These are phyloP conservation scores for Gonioctena quinquepunctata DNA, from an alignment of 1,140 invertebrate genomes.

Conservation along the genomic window DNA sequence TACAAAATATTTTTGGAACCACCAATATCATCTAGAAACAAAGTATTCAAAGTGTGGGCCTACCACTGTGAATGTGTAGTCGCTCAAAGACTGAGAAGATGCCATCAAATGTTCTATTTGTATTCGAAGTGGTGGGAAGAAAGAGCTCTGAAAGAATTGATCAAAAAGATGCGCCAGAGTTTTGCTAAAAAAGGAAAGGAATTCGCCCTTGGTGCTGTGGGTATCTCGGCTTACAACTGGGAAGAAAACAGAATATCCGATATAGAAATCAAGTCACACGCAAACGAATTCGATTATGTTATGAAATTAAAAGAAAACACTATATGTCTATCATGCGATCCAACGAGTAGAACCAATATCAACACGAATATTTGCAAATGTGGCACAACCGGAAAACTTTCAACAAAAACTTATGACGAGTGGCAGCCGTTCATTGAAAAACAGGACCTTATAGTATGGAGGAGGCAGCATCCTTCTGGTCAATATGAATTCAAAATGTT, in stretches of 20 bases:
- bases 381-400: slow-evolving; percentile 21
- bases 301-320: slow-evolving; percentile 61
- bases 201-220: slow-evolving; percentile 56
- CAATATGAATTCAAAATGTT: slow-evolving; percentile 87
- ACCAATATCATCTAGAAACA: not conserved
- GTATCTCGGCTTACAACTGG: slow-evolving; percentile 60
- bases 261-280: slow-evolving; percentile 58
- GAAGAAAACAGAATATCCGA: slow-evolving; percentile 60
- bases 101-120: slow-evolving; percentile 65
- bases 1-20: slow-evolving; percentile 19
- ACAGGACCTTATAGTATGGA: slow-evolving; percentile 80
- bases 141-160: slow-evolving; percentile 60
- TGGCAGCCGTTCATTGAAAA: slow-evolving; percentile 82
- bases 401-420: slow-evolving; percentile 56
- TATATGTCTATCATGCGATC: slow-evolving; percentile 53
- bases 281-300: slow-evolving; percentile 60
- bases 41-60: slow-evolving; percentile 57
- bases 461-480: slow-evolving; percentile 68
- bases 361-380: slow-evolving; percentile 28
- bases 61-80: slow-evolving; percentile 68
- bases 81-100: slow-evolving; percentile 64
- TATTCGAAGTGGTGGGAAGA: slow-evolving; percentile 68
- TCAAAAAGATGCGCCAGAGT: slow-evolving; percentile 58
- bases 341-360: slow-evolving; percentile 15
- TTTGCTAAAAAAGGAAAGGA: slow-evolving; percentile 53